Percentiles rank a stretch among this genome's conserved stretches.
Evolutionary conservation across 92 coral and sea anemone species (phyloP).

Genomic region (Isaurus tuberculatus): DNA sequence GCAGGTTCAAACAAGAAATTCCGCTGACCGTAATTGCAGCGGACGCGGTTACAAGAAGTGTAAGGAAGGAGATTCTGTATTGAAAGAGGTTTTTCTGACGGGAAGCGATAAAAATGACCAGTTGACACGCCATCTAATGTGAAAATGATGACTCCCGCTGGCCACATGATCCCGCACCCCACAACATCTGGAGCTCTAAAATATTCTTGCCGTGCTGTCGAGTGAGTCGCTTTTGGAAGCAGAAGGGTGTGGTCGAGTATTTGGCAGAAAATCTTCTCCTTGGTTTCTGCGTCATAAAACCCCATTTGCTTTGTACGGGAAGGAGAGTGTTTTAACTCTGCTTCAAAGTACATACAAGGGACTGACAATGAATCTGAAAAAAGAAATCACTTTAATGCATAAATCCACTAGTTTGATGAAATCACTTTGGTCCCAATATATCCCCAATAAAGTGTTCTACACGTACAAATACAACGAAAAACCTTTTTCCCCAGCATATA

Average conservation of each 20-base stretch:
- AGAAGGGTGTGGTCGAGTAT: conserved; percentile 79
- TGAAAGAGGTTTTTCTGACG: conserved; percentile 57
- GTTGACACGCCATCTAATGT: conserved; percentile 95
- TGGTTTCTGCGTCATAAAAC: conserved; percentile 67
- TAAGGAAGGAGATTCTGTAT: conserved; percentile 78
- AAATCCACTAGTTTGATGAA: not conserved
- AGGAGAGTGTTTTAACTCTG: conserved; percentile 81
- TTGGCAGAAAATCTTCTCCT: conserved; percentile 89
- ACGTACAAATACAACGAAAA: too few species aligned
- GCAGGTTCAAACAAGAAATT: conserved; percentile 85
- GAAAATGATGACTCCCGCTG: conserved; percentile 89
- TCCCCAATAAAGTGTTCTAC: too few species aligned
- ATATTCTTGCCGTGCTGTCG: conserved; percentile 71
- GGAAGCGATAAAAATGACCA: conserved; percentile 76
- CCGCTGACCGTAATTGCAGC: conserved; percentile 96
- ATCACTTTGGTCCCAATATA: too few species aligned
- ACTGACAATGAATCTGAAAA: conserved; percentile 66
- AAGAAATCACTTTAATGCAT: not conserved
- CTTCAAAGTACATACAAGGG: conserved; percentile 94
- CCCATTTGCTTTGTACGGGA: conserved; percentile 89
- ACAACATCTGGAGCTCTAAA: conserved; percentile 89
- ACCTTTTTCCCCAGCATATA: too few species aligned
- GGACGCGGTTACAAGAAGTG: conserved; percentile 82
- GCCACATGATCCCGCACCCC: conserved; percentile 92
- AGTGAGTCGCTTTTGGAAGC: conserved; percentile 72